These are phyloP conservation scores for Strongylocentrotus purpuratus DNA, from an alignment of 35 echinoderm and acorn worm species.

Conservation along the genomic window DNA sequence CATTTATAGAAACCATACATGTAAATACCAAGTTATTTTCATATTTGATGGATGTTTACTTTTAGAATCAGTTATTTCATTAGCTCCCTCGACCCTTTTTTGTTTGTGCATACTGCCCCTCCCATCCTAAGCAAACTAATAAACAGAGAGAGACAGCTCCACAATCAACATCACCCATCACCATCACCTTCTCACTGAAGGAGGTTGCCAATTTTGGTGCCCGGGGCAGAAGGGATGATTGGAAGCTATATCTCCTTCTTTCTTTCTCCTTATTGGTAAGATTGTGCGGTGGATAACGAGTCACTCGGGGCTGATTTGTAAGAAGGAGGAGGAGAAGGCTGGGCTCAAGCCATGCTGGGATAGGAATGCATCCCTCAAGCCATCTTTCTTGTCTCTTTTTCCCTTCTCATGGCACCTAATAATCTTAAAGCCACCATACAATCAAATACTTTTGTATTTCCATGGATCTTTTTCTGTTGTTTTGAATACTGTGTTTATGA, in stretches of 20 bases:
- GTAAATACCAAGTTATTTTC: neutral
- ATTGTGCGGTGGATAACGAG: neutral
- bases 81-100: neutral
- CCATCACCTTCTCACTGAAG: neutral
- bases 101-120: neutral
- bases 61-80: neutral
- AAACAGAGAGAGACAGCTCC: neutral
- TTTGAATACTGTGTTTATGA: no score
- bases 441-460: neutral
- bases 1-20: neutral
- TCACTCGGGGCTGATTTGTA: neutral
- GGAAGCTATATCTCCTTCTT: neutral
- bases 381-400: neutral
- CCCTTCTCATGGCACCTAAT: neutral
- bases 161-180: neutral
- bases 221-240: constrained; percentile 6
- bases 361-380: neutral
- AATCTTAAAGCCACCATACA: neutral
- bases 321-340: neutral
- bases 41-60: neutral
- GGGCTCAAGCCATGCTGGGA: neutral
- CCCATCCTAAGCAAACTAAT: neutral
- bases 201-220: neutral
- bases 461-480: no score
- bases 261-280: neutral